Conservation (phyloP, 2,797 vertebrate species). For the Remorina albescens region DNA sequence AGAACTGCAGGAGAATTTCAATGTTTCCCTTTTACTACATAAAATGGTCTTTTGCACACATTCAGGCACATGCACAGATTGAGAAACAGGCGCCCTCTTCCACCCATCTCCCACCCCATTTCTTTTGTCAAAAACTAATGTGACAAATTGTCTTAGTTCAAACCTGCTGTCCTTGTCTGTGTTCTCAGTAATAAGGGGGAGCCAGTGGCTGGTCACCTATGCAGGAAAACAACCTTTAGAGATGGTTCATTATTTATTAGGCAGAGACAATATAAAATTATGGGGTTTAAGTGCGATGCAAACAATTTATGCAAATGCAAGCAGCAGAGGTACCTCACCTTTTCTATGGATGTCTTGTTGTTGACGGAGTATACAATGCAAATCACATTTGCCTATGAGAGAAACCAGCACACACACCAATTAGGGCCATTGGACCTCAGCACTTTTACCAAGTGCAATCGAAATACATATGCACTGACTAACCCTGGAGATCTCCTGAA, state of each 20-base stretch:
- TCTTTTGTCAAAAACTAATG: not conserved
- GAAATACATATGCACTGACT: conserved; percentile 32
- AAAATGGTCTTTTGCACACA: not conserved
- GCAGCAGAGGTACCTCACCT: conserved; percentile 72
- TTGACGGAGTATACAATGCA: conserved; percentile 88
- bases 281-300: conserved; percentile 20
- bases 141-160: conserved; percentile 18
- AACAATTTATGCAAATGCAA: conserved; percentile 39
- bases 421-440: conserved; percentile 40
- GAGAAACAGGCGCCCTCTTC: not conserved
- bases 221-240: conserved; percentile 18
- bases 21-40: not conserved
- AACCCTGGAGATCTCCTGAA: conserved; percentile 96
- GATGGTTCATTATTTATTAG: not conserved
- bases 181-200: conserved; percentile 96
- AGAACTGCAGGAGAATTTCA: not conserved
- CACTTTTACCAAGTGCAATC: conserved; percentile 5
- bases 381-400: conserved; percentile 85
- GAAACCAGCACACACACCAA: conserved; percentile 19
- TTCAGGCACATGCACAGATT: not conserved
- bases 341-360: conserved; percentile 87
- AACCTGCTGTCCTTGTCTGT: conserved; percentile 99
- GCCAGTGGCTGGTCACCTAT: conserved; percentile 97
- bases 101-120: not conserved
- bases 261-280: not conserved